Conservation (phyloP, 2,888 invertebrate species). For the Dryomyza anilis region DNA sequence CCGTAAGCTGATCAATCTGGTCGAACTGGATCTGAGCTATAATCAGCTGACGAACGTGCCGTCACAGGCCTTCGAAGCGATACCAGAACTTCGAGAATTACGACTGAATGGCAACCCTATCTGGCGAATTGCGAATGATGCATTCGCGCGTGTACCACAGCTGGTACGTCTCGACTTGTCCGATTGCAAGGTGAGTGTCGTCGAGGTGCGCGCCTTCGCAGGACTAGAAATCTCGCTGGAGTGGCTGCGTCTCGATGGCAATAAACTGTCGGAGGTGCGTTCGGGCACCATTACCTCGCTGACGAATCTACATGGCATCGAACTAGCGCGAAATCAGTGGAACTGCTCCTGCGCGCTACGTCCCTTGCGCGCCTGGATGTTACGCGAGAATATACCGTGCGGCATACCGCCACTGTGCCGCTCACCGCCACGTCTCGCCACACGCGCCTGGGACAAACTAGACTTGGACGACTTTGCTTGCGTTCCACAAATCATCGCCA, state of each 20-base stretch:
- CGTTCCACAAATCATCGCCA: constrained; percentile 71
- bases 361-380: constrained; percentile 80
- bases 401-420: constrained; percentile 74
- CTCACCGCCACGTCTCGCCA: constrained; percentile 68
- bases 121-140: constrained; percentile 70
- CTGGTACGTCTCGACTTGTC: constrained; percentile 76
- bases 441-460: constrained; percentile 75
- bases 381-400: constrained; percentile 76
- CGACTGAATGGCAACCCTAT: constrained; percentile 79
- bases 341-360: constrained; percentile 79
- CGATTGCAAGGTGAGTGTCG: constrained; percentile 71
- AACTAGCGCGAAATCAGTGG: constrained; percentile 81
- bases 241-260: constrained; percentile 78
- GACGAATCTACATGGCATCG: constrained; percentile 74
- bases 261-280: constrained; percentile 71
- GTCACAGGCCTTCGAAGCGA: constrained; percentile 73
- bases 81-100: constrained; percentile 76
- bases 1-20: constrained; percentile 77
- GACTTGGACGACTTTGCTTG: constrained; percentile 82
- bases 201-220: constrained; percentile 74
- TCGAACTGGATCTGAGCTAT: constrained; percentile 80
- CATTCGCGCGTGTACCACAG: constrained; percentile 71
- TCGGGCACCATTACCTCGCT: constrained; percentile 72
- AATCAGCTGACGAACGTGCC: constrained; percentile 74
- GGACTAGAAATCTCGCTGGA: constrained; percentile 76